Evolutionary conservation across 30 jellyfish, hydroid and myxozoan genomes (phyloP).

Genomic region (Mastigias papua): DNA sequence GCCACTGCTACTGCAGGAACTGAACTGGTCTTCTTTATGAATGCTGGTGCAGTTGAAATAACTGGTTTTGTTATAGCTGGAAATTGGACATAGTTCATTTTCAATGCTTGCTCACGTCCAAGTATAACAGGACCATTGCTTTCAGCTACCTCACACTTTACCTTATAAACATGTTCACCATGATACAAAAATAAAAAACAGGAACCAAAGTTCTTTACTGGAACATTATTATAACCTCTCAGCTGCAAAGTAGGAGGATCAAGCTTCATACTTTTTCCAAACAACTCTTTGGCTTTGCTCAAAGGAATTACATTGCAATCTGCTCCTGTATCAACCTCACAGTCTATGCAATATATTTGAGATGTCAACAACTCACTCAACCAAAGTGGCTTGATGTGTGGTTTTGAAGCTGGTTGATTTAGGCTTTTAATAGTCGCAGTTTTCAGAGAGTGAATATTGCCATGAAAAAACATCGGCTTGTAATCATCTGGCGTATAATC

Average conservation of each 20-base stretch:
- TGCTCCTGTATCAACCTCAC: slow-evolving; percentile 16
- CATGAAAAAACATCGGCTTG: slow-evolving; percentile 13
- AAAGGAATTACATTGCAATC: slow-evolving; percentile 14
- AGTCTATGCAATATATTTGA: slow-evolving; percentile 12
- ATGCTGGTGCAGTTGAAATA: slow-evolving; percentile 12
- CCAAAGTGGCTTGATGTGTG: slow-evolving; percentile 20
- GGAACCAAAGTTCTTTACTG: slow-evolving; percentile 17
- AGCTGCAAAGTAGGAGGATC: slow-evolving; percentile 23
- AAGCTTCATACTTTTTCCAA: slow-evolving; percentile 10
- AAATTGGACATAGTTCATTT: slow-evolving; percentile 12
- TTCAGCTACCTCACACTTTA: slow-evolving; percentile 9
- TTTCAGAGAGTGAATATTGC: slow-evolving; percentile 15
- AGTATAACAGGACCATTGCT: slow-evolving; percentile 13
- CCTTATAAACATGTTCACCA: slow-evolving; percentile 16
- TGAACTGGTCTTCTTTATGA: slow-evolving; percentile 12
- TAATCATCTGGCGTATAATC: slow-evolving; percentile 2
- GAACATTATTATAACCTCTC: slow-evolving; percentile 9
- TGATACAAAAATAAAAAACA: slow-evolving; percentile 7
- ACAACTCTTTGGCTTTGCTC: slow-evolving; percentile 19
- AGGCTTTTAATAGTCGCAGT: slow-evolving; percentile 10
- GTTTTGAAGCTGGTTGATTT: slow-evolving; percentile 18
- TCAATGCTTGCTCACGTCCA: slow-evolving; percentile 15
- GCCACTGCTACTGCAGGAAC: slow-evolving; percentile 23
- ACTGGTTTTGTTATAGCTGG: slow-evolving; percentile 9
- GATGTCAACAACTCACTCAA: slow-evolving; percentile 16